These are phyloP conservation scores for Drosophila varians DNA, from an alignment of 1,140 invertebrate species.

Conservation along the genomic window DNA sequence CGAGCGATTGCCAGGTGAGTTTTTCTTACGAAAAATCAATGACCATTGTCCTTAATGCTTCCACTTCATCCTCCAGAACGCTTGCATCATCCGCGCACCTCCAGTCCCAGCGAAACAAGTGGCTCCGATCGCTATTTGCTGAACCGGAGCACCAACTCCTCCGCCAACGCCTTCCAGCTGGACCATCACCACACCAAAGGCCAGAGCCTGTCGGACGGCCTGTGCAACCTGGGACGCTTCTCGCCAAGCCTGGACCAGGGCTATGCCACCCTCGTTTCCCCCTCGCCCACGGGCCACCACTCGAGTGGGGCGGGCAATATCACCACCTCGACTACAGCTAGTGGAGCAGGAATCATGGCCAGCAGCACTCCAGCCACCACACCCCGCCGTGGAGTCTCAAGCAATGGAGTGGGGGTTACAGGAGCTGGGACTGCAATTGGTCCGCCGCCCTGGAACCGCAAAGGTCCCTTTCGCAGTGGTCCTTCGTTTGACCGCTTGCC, in stretches of 20 bases:
- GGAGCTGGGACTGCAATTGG: slow-evolving; percentile 49
- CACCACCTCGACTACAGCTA: slow-evolving; percentile 61
- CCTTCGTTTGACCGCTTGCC: slow-evolving; percentile 84
- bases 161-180: slow-evolving; percentile 73
- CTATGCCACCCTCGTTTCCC: slow-evolving; percentile 89
- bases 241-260: slow-evolving; percentile 89
- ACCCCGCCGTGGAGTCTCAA: slow-evolving; percentile 45
- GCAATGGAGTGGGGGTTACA: slow-evolving; percentile 18
- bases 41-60: neutral
- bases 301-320: slow-evolving; percentile 43
- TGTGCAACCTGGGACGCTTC: slow-evolving; percentile 83
- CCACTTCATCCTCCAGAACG: slow-evolving; percentile 29
- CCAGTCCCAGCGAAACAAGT: slow-evolving; percentile 82
- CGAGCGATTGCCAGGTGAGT: slow-evolving; percentile 72
- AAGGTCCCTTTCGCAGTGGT: slow-evolving; percentile 72
- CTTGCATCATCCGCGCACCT: slow-evolving; percentile 69
- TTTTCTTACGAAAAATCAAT: neutral
- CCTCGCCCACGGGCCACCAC: slow-evolving; percentile 83
- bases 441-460: slow-evolving; percentile 77
- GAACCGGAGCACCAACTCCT: slow-evolving; percentile 76
- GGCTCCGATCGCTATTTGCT: slow-evolving; percentile 82
- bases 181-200: slow-evolving; percentile 76
- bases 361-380: slow-evolving; percentile 74
- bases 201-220: slow-evolving; percentile 77
- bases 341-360: slow-evolving; percentile 56